phyloP scores from a whole-genome alignment of 23 tunicate genomes.

The Botrylloides violaceus region DNA sequence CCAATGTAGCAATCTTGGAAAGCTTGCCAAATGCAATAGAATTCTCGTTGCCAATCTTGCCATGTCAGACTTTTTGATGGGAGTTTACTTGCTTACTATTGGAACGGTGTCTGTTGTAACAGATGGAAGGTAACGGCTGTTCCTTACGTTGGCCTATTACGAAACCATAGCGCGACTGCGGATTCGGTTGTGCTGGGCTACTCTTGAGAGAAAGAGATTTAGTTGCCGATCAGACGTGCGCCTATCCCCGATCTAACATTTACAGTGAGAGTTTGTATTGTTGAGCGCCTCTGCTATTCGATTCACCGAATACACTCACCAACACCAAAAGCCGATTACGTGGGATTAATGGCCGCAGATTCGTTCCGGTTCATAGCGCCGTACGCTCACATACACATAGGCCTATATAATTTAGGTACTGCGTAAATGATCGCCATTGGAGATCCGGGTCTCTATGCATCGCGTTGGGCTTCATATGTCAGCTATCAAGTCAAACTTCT shows the following conservation, averaged over 20 bases:
- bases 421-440: conserved; percentile 11
- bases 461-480: conserved; percentile 47
- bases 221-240: too few relatives aligned
- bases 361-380: too few relatives aligned
- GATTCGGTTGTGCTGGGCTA: not conserved
- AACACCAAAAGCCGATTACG: too few relatives aligned
- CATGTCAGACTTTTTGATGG: conserved; percentile 82
- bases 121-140: conserved; percentile 8
- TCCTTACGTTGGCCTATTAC: not conserved
- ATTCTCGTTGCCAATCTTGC: conserved; percentile 66
- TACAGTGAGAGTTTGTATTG: too few relatives aligned
- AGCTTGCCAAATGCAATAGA: conserved; percentile 81
- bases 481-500: conserved; percentile 72
- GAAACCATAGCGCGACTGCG: not conserved
- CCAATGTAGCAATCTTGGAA: conserved; percentile 35
- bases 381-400: too few relatives aligned
- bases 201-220: too few relatives aligned
- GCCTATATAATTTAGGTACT: not conserved
- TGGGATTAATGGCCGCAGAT: too few relatives aligned
- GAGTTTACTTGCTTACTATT: conserved; percentile 41
- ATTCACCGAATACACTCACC: too few relatives aligned
- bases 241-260: too few relatives aligned
- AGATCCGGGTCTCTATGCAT: conserved; percentile 34
- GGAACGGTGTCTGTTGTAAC: not conserved
- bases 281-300: too few relatives aligned